phyloP scores from a whole-genome alignment of 2,113 vertebrate genomes.

The Protobothrops flavoviridis region DNA sequence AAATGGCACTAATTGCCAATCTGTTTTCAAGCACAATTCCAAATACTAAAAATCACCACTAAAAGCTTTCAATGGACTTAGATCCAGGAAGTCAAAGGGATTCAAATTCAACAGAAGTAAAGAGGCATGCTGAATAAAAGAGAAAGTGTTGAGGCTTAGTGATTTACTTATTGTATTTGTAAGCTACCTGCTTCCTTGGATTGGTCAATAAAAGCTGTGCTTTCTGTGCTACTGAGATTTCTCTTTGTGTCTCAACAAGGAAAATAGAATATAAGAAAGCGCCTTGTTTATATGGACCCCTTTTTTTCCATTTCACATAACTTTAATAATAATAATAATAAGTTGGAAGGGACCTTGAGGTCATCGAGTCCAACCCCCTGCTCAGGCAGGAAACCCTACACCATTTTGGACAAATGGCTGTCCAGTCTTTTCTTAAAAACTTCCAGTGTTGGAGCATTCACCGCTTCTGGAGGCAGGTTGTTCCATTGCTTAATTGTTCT shows the following conservation, averaged over 20 bases:
- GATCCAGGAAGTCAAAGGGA: not conserved
- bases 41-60: not conserved
- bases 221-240: not conserved
- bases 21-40: not conserved
- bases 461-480: too few relatives aligned
- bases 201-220: not conserved
- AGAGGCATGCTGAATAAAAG: not conserved
- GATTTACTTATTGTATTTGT: not conserved
- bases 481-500: too few relatives aligned
- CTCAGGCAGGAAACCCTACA: too few relatives aligned
- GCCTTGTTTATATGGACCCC: not conserved
- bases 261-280: not conserved
- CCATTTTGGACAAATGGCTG: too few relatives aligned
- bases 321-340: too few relatives aligned
- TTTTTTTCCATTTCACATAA: not conserved
- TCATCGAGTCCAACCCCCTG: too few relatives aligned
- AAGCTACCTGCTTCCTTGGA: not conserved
- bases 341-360: too few relatives aligned
- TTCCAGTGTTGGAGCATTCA: too few relatives aligned
- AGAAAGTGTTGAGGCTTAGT: not conserved
- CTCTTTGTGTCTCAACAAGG: not conserved
- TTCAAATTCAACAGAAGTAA: not conserved
- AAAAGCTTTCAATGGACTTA: not conserved
- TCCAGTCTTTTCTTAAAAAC: too few relatives aligned
- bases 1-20: not conserved